Percentiles rank a stretch among this genome's conserved stretches.
These are phyloP conservation scores for Rhabdomys dilectus DNA, from an alignment of 2,113 vertebrate genomes.

Conservation along the genomic window DNA sequence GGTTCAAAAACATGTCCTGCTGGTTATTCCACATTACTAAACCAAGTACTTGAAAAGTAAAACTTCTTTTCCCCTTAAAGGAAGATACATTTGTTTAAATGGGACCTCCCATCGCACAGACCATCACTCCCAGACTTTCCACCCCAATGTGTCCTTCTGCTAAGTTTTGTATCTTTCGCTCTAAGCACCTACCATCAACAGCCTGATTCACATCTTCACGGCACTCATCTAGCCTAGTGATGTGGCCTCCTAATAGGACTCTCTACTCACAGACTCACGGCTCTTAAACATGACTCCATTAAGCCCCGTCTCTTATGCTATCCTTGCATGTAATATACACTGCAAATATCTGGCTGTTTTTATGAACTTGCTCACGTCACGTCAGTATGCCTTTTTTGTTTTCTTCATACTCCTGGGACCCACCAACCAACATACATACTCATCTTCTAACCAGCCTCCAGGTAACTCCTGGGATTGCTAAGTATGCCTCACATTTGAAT, in stretches of 20 bases:
- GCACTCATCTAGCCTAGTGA: neutral
- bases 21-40: conserved; percentile 53
- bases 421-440: neutral
- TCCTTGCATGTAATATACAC: neutral
- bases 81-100: neutral
- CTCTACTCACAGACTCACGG: neutral
- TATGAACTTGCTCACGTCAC: neutral
- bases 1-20: conserved; percentile 24
- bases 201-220: neutral
- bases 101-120: neutral
- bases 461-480: neutral
- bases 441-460: neutral
- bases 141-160: neutral
- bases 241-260: neutral
- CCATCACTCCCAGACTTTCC: neutral
- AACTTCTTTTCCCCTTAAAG: conserved; percentile 41
- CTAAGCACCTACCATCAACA: neutral
- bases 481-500: neutral
- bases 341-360: neutral
- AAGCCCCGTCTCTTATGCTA: neutral
- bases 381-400: neutral
- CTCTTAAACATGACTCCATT: conserved; percentile 1
- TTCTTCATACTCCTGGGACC: neutral
- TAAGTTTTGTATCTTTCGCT: neutral
- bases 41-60: conserved; percentile 43